These are phyloP conservation scores for Drosophila leontia DNA, from an alignment of 1,140 invertebrate genomes.

Conservation along the genomic window DNA sequence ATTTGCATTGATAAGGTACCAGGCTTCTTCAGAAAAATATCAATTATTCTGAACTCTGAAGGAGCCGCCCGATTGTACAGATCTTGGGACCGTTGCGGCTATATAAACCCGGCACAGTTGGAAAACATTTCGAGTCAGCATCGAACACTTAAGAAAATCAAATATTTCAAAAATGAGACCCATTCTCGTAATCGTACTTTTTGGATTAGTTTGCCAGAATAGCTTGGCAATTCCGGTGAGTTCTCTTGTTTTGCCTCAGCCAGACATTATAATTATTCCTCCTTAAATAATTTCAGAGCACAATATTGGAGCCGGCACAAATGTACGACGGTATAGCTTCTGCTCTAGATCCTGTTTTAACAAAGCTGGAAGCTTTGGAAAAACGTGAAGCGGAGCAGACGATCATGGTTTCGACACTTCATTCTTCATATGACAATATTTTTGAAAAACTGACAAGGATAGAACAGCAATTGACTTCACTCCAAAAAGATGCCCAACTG, in stretches of 20 bases:
- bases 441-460: background rate
- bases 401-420: background rate
- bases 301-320: background rate
- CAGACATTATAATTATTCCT: background rate
- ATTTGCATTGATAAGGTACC: background rate
- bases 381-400: background rate
- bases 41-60: background rate
- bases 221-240: background rate
- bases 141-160: background rate
- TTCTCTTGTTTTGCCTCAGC: background rate
- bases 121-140: background rate
- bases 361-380: background rate
- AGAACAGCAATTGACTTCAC: background rate
- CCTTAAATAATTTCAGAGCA: background rate
- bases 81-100: background rate
- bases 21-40: background rate
- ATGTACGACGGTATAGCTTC: background rate
- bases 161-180: background rate
- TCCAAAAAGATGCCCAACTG: too few relatives aligned
- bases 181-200: background rate
- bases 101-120: background rate
- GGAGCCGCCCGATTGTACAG: background rate
- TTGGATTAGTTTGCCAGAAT: background rate
- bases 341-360: background rate
- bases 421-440: background rate